These are phyloP conservation scores for Schizopygopsis malacanthus DNA, from an alignment of 2,797 vertebrate species.

Conservation along the genomic window DNA sequence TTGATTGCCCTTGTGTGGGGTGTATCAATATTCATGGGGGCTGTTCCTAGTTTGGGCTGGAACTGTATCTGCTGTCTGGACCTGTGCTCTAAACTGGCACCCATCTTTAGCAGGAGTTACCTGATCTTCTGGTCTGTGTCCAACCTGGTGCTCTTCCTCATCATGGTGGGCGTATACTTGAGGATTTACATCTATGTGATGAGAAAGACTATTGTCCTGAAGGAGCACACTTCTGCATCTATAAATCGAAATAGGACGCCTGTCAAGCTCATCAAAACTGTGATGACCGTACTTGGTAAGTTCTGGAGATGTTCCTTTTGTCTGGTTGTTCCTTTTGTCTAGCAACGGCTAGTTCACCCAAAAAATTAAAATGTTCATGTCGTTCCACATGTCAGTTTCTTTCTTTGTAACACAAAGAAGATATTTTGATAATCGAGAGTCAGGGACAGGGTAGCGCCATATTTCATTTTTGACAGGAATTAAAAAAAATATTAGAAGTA, in stretches of 20 bases:
- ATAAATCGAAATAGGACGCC: slow-evolving; percentile 91
- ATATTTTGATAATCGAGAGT: neutral
- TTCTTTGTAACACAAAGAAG: neutral
- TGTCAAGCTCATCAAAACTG: slow-evolving; percentile 97
- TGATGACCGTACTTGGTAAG: slow-evolving; percentile 97
- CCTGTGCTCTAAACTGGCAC: slow-evolving; percentile 88
- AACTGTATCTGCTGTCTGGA: slow-evolving; percentile 92
- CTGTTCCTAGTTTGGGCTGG: slow-evolving; percentile 94
- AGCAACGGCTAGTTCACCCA: neutral
- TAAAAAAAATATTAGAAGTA: neutral
- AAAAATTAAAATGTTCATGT: neutral
- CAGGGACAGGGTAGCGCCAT: neutral
- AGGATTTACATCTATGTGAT: slow-evolving; percentile 94
- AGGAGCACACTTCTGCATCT: slow-evolving; percentile 86
- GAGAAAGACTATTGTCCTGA: slow-evolving; percentile 88
- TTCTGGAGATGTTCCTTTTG: neutral
- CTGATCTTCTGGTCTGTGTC: slow-evolving; percentile 93
- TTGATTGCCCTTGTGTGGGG: slow-evolving; percentile 91
- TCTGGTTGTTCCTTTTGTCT: neutral
- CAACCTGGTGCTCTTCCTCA: slow-evolving; percentile 89
- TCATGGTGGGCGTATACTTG: slow-evolving; percentile 92
- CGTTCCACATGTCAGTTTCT: neutral
- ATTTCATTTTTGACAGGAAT: neutral
- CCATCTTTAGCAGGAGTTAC: slow-evolving; percentile 95
- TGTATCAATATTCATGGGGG: slow-evolving; percentile 92